Evolutionary conservation across 2,888 invertebrate genomes (phyloP).

Genomic region (Orthosia incerta): DNA sequence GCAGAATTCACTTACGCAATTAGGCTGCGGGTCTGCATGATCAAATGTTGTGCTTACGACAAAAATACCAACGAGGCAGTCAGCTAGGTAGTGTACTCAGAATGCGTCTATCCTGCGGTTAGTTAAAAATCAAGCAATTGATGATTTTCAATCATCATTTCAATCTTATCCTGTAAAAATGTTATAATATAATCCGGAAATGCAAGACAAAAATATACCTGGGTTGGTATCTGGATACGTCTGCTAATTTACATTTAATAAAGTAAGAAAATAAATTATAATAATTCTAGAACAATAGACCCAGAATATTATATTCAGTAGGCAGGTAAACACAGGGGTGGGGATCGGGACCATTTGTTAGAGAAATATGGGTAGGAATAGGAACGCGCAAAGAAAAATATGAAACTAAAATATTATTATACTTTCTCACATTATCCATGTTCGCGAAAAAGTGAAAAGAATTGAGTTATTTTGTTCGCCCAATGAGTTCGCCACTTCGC

Average conservation of each 20-base stretch:
- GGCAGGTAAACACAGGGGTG: not conserved
- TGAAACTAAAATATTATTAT: conserved; percentile 2
- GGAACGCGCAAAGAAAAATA: not conserved
- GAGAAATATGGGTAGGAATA: not conserved
- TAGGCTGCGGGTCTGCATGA: no score
- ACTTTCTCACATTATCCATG: conserved; percentile 1
- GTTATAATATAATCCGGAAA: not conserved
- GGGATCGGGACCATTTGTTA: not conserved
- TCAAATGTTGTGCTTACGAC: no score
- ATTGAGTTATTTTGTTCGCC: conserved; percentile 16
- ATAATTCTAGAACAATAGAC: not conserved
- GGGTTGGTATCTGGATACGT: no score
- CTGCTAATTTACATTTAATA: no score
- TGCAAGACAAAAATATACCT: no score
- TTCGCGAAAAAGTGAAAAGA: conserved; percentile 4
- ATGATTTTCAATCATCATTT: no score
- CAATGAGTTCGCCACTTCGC: conserved; percentile 5
- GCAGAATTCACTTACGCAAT: no score
- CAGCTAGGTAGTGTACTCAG: no score
- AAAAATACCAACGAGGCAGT: no score
- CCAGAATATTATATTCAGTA: not conserved
- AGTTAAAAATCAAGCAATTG: no score
- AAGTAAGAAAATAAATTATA: not conserved
- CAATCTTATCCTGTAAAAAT: no score
- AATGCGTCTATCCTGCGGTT: no score